phyloP scores from a whole-genome alignment of 1,140 invertebrate genomes.

The Coptotermes formosanus region DNA sequence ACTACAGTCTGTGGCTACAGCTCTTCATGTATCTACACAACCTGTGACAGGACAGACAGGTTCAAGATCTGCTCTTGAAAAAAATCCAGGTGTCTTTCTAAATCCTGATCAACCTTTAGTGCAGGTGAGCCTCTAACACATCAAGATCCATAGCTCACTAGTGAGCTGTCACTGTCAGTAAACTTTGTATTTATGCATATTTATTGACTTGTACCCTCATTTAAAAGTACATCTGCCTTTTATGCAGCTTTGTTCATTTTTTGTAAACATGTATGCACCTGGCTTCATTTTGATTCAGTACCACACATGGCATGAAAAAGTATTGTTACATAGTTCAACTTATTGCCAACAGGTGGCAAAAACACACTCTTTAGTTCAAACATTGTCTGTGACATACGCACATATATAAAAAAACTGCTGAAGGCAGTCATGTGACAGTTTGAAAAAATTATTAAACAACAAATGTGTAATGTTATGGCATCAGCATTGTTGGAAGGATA shows the following conservation, averaged over 20 bases:
- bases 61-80: conserved; percentile 77
- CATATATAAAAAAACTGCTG: too few species aligned
- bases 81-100: conserved; percentile 92
- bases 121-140: conserved; percentile 55
- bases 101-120: conserved; percentile 96
- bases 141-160: background rate
- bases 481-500: background rate
- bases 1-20: conserved; percentile 86
- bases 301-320: background rate
- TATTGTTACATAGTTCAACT: background rate
- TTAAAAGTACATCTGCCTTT: background rate
- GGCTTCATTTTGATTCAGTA: too few species aligned
- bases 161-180: background rate
- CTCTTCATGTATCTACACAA: conserved; percentile 75
- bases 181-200: background rate
- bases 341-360: too few species aligned
- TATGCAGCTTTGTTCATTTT: background rate
- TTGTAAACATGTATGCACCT: too few species aligned
- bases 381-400: too few species aligned
- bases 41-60: conserved; percentile 89
- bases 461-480: background rate
- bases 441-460: background rate
- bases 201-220: background rate
- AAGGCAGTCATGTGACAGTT: too few species aligned
- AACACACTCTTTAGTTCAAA: too few species aligned